phyloP scores from a whole-genome alignment of 2,888 invertebrate genomes.

The Chrysolina oricalcia region DNA sequence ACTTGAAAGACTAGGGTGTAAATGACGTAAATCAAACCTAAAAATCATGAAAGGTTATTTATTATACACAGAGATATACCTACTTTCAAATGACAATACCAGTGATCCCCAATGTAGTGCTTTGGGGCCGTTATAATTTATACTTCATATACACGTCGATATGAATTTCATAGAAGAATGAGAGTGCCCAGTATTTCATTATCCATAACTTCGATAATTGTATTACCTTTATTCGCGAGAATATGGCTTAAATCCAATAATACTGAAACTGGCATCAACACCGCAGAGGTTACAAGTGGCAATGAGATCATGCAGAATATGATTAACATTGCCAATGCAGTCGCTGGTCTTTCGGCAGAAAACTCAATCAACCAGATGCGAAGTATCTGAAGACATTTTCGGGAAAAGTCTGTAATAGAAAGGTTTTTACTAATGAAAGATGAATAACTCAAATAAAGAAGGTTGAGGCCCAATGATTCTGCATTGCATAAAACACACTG shows the following conservation, averaged over 20 bases:
- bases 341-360: conserved; percentile 45
- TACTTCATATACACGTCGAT: neutral
- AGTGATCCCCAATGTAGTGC: too few species aligned
- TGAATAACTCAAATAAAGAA: neutral
- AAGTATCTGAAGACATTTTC: conserved; percentile 39
- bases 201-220: too few species aligned
- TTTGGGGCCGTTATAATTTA: too few species aligned
- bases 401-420: conserved; percentile 37
- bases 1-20: conserved; percentile 56
- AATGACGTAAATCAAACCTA: conserved; percentile 52
- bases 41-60: conserved; percentile 31
- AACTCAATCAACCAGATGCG: conserved; percentile 40
- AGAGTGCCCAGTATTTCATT: too few species aligned
- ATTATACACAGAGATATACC: conserved; percentile 3
- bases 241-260: conserved; percentile 48
- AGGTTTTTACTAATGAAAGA: neutral
- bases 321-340: conserved; percentile 51
- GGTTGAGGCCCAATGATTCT: too few species aligned
- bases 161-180: neutral
- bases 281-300: conserved; percentile 55
- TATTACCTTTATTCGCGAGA: conserved; percentile 51
- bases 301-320: conserved; percentile 48
- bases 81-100: neutral
- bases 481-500: too few species aligned
- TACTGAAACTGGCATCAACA: conserved; percentile 55